Conservation (phyloP, 2,888 invertebrate species). For the Watsonalla binaria region DNA sequence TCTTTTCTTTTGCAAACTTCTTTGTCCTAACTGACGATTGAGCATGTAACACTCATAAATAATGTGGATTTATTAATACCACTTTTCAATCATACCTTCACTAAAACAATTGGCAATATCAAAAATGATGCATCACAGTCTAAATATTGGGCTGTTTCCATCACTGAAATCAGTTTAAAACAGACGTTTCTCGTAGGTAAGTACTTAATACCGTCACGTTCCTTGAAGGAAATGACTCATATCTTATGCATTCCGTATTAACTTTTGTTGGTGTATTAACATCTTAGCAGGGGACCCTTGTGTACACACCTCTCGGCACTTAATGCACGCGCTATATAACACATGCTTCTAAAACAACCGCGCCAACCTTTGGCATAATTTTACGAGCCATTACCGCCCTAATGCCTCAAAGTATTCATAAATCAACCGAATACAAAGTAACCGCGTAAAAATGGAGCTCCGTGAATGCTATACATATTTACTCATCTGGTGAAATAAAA, state of each 20-base stretch:
- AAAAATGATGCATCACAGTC: no score
- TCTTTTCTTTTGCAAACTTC: no score
- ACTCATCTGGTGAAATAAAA: not conserved
- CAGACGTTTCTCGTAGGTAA: not conserved
- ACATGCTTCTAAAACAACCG: conserved; percentile 22
- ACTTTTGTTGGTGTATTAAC: conserved; percentile 5
- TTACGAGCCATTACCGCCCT: conserved; percentile 34
- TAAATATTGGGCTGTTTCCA: no score
- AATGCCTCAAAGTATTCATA: conserved; percentile 32
- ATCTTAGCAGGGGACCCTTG: conserved; percentile 1
- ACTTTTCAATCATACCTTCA: no score
- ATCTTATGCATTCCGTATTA: conserved; percentile 8
- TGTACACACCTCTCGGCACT: conserved; percentile 9
- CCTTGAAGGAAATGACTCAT: not conserved
- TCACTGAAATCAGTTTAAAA: not conserved
- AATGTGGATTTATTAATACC: no score
- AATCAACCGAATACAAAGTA: conserved; percentile 27
- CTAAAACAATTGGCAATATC: no score
- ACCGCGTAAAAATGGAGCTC: conserved; percentile 14
- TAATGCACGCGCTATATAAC: conserved; percentile 8
- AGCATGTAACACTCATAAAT: no score
- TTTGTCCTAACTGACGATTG: no score
- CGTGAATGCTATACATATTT: not conserved
- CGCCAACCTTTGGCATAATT: conserved; percentile 32
- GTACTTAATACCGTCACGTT: not conserved